Evolutionary conservation across 2,888 invertebrate species (phyloP), one percentile per base, ranked within the genome.

Genomic region (Dorcus parallelipipedus): DNA sequence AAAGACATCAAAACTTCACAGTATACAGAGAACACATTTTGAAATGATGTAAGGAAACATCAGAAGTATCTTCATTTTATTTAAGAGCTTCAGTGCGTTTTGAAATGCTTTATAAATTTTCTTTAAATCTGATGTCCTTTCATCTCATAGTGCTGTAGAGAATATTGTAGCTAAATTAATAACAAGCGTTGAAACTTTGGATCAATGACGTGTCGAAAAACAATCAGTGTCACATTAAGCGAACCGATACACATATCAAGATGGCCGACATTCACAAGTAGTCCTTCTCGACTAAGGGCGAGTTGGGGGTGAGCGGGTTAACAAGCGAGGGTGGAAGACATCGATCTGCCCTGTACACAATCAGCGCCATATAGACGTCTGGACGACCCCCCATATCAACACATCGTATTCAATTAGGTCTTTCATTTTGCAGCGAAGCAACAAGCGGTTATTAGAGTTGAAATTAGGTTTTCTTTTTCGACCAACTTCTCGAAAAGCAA

Each of bases 361-460:
- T 70, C 70, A 69, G 67, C 69, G 74, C 71, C 75, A 70, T 75
- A 74, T 74, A 76, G 76, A 76, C 76, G 76, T 76, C 76, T 76
- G 73, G 69, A 69, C 64, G 60, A 63, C 58, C 67, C 71, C 68
- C 66, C 56, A 67, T 68, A 70, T 67, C 68, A 70, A 67, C 68
- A 67, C 69, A 67, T 70, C 70, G 60, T 70, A 68, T 73, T 71
- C 71, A 72, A 73, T 73, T 73, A 73, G 67, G 63, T 60, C 62
- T 58, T 59, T 58, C 61, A 56, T 64, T 62, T 58, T 62, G 59
- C 59, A 61, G 60, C 52, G 57, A 54, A 54, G 64, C 64, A 66
- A 66, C 67, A 67, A 64, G 65, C 67, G 59, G 57, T 56, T 57
- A 38, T 43, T 33, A 33, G 26, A 33, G 4, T 33, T 33, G 26